phyloP scores from a whole-genome alignment of 2,888 invertebrate genomes.

The Apeira syringaria region DNA sequence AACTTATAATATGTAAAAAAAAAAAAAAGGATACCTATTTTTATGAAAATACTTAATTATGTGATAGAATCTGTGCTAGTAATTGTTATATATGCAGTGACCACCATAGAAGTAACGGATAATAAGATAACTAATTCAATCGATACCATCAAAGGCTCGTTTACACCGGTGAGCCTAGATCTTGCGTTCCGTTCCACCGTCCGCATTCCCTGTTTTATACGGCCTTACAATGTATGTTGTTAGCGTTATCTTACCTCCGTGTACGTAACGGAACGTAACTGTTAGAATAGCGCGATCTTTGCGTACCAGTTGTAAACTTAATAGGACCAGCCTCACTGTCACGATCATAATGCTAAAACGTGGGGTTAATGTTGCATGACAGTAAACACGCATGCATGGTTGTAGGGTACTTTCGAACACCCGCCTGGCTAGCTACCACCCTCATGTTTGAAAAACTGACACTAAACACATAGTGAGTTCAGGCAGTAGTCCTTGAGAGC shows the following conservation, averaged over 20 bases:
- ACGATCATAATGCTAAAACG: neutral
- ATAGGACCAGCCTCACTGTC: conserved; percentile 35
- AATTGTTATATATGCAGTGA: neutral
- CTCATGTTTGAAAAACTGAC: too few relatives aligned
- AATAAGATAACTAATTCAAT: conserved; percentile 13
- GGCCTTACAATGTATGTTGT: conserved; percentile 23
- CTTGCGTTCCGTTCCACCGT: conserved; percentile 39
- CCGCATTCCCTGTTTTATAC: conserved; percentile 48
- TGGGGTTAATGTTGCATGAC: neutral
- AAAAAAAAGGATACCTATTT: too few relatives aligned
- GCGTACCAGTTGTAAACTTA: conserved; percentile 57
- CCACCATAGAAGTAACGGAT: conserved; percentile 3
- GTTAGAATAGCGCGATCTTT: conserved; percentile 45
- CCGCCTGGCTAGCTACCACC: too few relatives aligned
- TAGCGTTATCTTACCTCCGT: conserved; percentile 13
- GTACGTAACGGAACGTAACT: conserved; percentile 60
- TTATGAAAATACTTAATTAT: too few relatives aligned
- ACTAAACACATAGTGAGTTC: too few relatives aligned
- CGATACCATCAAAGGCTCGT: conserved; percentile 1
- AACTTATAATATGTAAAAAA: too few relatives aligned
- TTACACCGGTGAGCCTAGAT: conserved; percentile 3
- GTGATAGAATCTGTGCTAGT: too few relatives aligned
- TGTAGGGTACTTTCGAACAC: too few relatives aligned
- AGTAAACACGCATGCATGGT: too few relatives aligned
- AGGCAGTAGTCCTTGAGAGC: too few relatives aligned